Base-by-base conservation (phyloP, 2,888 invertebrate species). In the Hetaerina titia region DNA sequence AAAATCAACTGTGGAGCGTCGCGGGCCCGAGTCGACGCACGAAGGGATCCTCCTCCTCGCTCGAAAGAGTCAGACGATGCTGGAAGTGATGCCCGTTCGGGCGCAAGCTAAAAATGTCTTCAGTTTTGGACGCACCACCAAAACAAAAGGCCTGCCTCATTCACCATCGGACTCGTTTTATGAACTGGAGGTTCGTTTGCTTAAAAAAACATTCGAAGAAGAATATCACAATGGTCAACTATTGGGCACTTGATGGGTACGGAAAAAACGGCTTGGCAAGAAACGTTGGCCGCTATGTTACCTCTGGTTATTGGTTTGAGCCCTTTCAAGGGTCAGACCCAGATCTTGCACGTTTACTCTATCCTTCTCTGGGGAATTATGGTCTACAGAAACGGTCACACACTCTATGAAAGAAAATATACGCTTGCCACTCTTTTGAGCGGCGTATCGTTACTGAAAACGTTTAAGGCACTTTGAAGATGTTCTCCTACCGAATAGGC, bases 401-500 rank as follows among this genome's bases (percentile, higher is more conserved):
- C 81, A 81, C 9, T 81, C 31, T 0, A 31, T 9, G 81, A 15
- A 81, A 81, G 13, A 31, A 81, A 81, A 81, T 81, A 81, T n/a
- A 31, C 69, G 11, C 60, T 69, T 11, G 13, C 81, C 81, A 31
- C 81, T 4, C 5, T 45, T 31, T 31, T 15, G 81, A 81, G 81
- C 81, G 81, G 81, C 31, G 81, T 81, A 13, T 60, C 31, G 31
- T 81, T 31, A 8, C 13, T 81, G 81, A 31, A 25, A 31, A 81
- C 81, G 81, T 81, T 31, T 81, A 81, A 81, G 81, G 81, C 81
- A 81, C 81, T 81, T 81, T 81, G 81, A 31, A 81, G 81, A 81
- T 4, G 81, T 25, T 81, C 81, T 81, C 81, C 81, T 81, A 31
- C 31, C 81, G 31, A 81, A 81, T 31, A 31, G 25, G 25, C 81